Percentiles rank a stretch among this genome's conserved stretches.
Evolutionary conservation across 2,113 vertebrate genomes (phyloP).

Genomic region (Gobius niger): DNA sequence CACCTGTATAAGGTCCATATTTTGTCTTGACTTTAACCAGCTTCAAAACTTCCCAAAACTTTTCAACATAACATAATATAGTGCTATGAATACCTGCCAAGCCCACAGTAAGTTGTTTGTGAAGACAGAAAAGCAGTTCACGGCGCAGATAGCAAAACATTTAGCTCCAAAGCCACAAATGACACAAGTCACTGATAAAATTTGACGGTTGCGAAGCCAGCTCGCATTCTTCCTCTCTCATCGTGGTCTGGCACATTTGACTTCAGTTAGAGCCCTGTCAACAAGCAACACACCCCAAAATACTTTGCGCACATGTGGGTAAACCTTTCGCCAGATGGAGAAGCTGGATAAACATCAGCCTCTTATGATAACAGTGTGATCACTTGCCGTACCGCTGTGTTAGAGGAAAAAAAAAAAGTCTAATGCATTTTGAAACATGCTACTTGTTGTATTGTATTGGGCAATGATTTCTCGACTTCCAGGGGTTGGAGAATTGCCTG

Average conservation of each 20-base stretch:
- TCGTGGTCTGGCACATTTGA: conserved; percentile 13
- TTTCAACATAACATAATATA: too few species aligned
- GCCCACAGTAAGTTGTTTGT: not conserved
- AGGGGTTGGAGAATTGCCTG: conserved; percentile 92
- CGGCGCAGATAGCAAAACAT: not conserved
- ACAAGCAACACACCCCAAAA: conserved; percentile 2
- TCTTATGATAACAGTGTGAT: conserved; percentile 3
- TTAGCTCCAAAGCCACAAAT: conserved; percentile 13
- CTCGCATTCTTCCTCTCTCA: not conserved
- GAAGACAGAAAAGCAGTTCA: not conserved
- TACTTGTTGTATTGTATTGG: not conserved
- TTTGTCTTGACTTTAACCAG: too few species aligned
- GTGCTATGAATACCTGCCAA: too few species aligned
- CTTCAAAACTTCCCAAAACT: too few species aligned
- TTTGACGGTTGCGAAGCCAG: conserved; percentile 7
- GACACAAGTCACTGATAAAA: conserved; percentile 11
- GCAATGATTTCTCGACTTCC: not conserved
- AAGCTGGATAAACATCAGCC: not conserved
- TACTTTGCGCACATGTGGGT: conserved; percentile 11
- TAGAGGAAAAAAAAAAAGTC: too few species aligned
- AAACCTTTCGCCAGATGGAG: conserved; percentile 12
- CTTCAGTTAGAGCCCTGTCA: conserved; percentile 9
- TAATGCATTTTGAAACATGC: not conserved
- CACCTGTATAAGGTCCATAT: too few species aligned
- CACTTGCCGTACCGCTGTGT: not conserved